A percentile compares a stretch with the other conserved stretches of the same genome.
These are phyloP conservation scores for Solenopsis fugax DNA, from an alignment of 1,140 invertebrate genomes.

Conservation along the genomic window DNA sequence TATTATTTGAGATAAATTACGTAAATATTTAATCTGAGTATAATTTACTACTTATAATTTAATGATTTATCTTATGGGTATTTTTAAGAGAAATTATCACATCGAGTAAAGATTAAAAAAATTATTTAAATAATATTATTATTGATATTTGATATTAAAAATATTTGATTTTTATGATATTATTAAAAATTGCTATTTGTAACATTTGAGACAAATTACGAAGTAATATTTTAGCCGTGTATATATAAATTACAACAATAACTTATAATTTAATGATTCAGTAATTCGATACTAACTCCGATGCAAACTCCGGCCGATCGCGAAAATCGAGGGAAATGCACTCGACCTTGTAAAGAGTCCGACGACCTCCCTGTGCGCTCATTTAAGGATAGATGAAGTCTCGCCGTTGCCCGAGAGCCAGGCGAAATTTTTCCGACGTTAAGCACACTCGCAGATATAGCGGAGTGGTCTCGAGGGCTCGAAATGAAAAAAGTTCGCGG, in stretches of 20 bases:
- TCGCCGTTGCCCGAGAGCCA: conserved; percentile 8
- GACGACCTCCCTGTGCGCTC: neutral
- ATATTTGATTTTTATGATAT: too few species aligned
- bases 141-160: too few species aligned
- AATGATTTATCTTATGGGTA: too few species aligned
- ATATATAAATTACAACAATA: conserved; percentile 7
- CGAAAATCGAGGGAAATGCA: conserved; percentile 17
- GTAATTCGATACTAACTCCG: neutral
- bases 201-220: neutral
- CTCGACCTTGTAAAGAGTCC: neutral
- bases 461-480: conserved; percentile 41
- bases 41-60: too few species aligned
- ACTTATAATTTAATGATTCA: conserved; percentile 10
- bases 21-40: too few species aligned
- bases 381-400: conserved; percentile 52
- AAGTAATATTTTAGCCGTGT: neutral
- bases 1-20: too few species aligned
- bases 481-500: conserved; percentile 72
- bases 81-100: too few species aligned
- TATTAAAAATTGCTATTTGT: neutral
- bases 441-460: conserved; percentile 54
- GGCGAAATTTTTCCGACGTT: conserved; percentile 63
- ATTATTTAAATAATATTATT: too few species aligned
- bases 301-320: neutral
- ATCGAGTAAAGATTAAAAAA: too few species aligned